phyloP scores from a whole-genome alignment of 2,888 invertebrate species.

The Sarcophaga rosellei region DNA sequence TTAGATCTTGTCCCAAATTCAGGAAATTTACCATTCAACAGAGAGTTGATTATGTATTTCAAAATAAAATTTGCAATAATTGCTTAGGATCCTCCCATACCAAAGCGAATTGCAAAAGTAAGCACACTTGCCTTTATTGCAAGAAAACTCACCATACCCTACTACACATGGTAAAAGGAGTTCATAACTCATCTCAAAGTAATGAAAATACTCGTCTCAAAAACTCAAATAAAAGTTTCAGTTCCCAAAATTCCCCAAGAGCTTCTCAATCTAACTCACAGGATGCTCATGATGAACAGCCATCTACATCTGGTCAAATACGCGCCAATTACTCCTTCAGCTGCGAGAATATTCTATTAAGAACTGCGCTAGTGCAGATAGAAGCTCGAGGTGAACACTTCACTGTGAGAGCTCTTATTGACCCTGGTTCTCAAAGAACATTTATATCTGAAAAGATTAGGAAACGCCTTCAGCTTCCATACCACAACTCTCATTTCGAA shows the following conservation, averaged over 20 bases:
- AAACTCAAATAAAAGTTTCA: neutral
- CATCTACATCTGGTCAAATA: neutral
- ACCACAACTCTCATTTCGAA: neutral
- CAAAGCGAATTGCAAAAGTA: neutral
- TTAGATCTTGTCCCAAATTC: neutral
- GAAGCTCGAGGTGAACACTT: neutral
- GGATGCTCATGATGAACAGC: neutral
- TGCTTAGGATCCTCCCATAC: too few species aligned
- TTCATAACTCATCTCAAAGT: neutral
- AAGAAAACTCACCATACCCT: neutral
- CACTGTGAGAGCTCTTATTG: neutral
- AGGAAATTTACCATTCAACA: neutral
- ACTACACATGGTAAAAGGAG: neutral
- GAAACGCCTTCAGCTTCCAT: neutral
- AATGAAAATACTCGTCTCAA: neutral
- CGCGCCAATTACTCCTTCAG: neutral
- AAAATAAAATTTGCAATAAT: too few species aligned
- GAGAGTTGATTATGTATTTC: neutral
- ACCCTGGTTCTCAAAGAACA: conserved; percentile 1
- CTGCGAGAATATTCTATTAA: neutral
- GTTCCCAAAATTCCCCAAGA: neutral
- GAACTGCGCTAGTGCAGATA: neutral
- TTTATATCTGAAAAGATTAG: neutral
- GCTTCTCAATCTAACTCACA: too few species aligned
- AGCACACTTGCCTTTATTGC: neutral